Base-by-base conservation (phyloP, 2,797 vertebrate species). In the Pseudopleuronectes americanus region DNA sequence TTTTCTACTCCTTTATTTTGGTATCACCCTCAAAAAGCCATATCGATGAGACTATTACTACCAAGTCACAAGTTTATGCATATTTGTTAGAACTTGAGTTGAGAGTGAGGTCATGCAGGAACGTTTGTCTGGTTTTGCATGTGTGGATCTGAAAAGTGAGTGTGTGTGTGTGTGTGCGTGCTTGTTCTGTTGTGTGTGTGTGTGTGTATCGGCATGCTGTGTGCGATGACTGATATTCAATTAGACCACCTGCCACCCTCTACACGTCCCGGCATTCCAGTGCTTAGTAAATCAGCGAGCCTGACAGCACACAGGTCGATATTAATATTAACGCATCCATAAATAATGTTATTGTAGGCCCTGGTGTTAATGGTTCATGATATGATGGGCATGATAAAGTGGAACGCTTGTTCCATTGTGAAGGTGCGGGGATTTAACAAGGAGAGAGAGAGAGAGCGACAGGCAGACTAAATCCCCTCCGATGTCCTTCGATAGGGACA, bases 291-390 rank as follows among this genome's bases (percentile, higher is more conserved):
- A 92, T 93, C 90, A 91, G 65, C 73, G 64, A 9, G 12, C 41
- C 78, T 82, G 88, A 88, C 89, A 88, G 90, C 81, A 33, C 82
- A 74, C 79, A 69, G 84, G 86, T 93, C 90, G 73, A 92, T 90
- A 90, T 92, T 85, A 92, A 92, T 91, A 92, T 92, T 85, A 90
- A 91, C 64, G 77, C 80, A 71, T 80, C 90, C 71, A 91, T 92
- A 90, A 93, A 91, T 91, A 92, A 92, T 83, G 86, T 90, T 91
- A 90, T 91, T 88, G 88, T 91, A 87, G 77, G 83, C 54, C 61
- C 67, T 79, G 56, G 64, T 84, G 84, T 88, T 91, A 92, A 92
- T 87, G 87, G 78, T 31, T 87, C 86, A 78, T 83, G 88, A 90
- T 88, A 78, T 82, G 87, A 90, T 87, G 64, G 77, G 60, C 61